Evolutionary conservation across 2,888 invertebrate species (phyloP).

Genomic region (Melanostoma scalare): DNA sequence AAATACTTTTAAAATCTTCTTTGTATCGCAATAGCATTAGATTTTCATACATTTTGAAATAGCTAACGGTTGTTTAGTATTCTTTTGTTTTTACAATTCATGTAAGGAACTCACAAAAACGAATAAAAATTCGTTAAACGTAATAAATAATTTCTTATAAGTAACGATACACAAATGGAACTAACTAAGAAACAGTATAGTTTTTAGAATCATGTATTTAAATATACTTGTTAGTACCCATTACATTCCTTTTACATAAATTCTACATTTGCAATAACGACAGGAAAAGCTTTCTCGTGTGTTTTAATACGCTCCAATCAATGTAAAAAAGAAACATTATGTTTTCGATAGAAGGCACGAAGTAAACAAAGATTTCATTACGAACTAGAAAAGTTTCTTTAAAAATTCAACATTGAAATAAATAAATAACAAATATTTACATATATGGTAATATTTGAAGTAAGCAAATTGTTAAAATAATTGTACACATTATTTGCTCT

Average conservation of each 20-base stretch:
- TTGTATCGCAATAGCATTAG: too few species aligned
- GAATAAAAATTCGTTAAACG: too few species aligned
- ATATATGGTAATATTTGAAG: neutral
- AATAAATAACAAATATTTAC: neutral
- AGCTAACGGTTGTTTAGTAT: too few species aligned
- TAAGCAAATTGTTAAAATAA: neutral
- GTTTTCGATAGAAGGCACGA: slow-evolving; percentile 59
- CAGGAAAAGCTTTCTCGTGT: slow-evolving; percentile 13
- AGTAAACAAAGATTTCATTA: slow-evolving; percentile 54
- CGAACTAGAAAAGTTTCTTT: slow-evolving; percentile 29
- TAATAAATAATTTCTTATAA: too few species aligned
- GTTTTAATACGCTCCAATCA: neutral
- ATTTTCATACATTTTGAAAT: too few species aligned
- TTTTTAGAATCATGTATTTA: slow-evolving; percentile 7
- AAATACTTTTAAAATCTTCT: too few species aligned
- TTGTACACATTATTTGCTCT: slow-evolving; percentile 29
- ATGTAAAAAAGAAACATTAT: neutral
- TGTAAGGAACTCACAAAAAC: too few species aligned
- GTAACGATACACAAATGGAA: too few species aligned
- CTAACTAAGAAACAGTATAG: slow-evolving; percentile 17
- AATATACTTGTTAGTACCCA: too few species aligned
- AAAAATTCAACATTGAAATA: slow-evolving; percentile 8
- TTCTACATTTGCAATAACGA: slow-evolving; percentile 14
- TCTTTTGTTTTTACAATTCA: too few species aligned
- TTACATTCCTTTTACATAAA: too few species aligned